Evolutionary conservation across 2,888 invertebrate species (phyloP).

Genomic region (Lasioglossum marginatum): DNA sequence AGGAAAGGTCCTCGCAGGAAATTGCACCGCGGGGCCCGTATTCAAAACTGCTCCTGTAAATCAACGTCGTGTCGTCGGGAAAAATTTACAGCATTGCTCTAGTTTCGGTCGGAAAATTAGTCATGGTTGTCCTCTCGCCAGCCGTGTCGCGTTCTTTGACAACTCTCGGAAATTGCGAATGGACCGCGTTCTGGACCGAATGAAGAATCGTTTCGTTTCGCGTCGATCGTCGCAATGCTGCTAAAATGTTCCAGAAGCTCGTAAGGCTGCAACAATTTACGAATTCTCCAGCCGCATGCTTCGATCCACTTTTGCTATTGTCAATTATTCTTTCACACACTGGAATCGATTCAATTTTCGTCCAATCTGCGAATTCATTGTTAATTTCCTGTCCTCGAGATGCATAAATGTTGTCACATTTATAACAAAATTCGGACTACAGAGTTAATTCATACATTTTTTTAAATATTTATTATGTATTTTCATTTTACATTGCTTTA

Average conservation of each 20-base stretch:
- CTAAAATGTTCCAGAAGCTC: neutral
- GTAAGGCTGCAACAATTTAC: neutral
- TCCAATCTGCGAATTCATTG: no score
- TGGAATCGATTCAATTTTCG: no score
- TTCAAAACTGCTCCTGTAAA: conserved; percentile 68
- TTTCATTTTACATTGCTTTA: no score
- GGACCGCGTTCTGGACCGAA: neutral
- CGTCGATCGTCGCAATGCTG: neutral
- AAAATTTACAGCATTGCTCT: conserved; percentile 73
- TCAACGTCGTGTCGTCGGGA: conserved; percentile 51
- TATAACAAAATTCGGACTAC: no score
- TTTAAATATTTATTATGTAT: no score
- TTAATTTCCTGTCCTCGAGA: no score
- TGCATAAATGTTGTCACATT: no score
- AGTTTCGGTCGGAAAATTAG: conserved; percentile 68
- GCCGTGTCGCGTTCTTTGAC: neutral
- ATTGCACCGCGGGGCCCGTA: conserved; percentile 57
- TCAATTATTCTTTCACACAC: no score
- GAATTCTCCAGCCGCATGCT: neutral
- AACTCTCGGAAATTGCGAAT: neutral
- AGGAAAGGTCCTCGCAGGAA: conserved; percentile 57
- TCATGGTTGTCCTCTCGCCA: conserved; percentile 27
- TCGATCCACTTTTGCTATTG: no score
- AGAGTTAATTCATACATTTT: no score
- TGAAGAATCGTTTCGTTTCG: neutral